Conservation (phyloP, 2,888 invertebrate species). For the Scaptomyza reducta region DNA sequence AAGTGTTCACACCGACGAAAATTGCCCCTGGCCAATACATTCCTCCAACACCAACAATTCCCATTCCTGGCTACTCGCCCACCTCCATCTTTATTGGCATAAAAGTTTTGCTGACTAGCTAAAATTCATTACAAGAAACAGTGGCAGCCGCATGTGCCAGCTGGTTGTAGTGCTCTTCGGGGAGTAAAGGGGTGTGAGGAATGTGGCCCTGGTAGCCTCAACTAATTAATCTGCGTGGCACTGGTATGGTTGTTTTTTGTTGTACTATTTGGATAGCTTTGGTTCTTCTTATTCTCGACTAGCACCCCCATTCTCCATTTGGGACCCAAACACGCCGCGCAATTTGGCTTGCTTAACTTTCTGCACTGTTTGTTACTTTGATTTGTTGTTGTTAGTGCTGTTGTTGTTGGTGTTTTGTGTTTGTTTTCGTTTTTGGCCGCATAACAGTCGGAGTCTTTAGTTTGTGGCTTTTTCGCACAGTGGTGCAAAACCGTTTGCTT, state of each 20-base stretch:
- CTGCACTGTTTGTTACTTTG: conserved; percentile 78
- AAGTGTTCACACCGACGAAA: conserved; percentile 14
- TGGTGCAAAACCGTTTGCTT: conserved; percentile 59
- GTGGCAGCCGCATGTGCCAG: conserved; percentile 51
- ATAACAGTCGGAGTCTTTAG: conserved; percentile 78
- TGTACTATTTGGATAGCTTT: conserved; percentile 29
- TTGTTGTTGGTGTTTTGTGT: conserved; percentile 26
- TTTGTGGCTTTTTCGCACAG: conserved; percentile 66
- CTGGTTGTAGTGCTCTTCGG: conserved; percentile 16
- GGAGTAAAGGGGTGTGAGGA: background rate
- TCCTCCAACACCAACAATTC: conserved; percentile 7
- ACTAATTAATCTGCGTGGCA: conserved; percentile 81
- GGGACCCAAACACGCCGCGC: conserved; percentile 47
- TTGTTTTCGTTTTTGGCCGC: conserved; percentile 51
- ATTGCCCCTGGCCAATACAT: conserved; percentile 20
- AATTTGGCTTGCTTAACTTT: conserved; percentile 79
- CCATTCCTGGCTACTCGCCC: conserved; percentile 19
- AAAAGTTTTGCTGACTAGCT: conserved; percentile 82
- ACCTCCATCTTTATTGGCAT: conserved; percentile 59
- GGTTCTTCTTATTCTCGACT: conserved; percentile 1
- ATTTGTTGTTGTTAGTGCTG: conserved; percentile 70
- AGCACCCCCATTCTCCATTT: conserved; percentile 7
- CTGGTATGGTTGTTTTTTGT: conserved; percentile 39
- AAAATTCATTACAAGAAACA: conserved; percentile 82
- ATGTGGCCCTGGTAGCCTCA: conserved; percentile 71